Conservation (phyloP, 2,888 invertebrate species). For the Schizotus pectinicornis region DNA sequence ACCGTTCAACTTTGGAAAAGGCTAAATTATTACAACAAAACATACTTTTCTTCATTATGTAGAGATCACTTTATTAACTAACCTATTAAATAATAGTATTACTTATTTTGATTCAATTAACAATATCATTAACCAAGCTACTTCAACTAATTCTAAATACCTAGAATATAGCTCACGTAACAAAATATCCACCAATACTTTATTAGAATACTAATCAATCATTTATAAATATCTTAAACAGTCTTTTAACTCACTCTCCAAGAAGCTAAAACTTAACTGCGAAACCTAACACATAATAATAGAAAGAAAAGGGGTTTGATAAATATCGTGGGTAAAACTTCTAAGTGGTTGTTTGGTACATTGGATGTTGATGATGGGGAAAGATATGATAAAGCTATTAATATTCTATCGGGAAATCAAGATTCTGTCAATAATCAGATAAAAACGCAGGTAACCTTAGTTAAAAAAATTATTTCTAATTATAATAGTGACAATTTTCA, state of each 20-base stretch:
- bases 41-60: too few relatives aligned
- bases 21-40: too few relatives aligned
- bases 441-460: too few relatives aligned
- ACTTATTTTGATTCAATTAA: not conserved
- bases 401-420: not conserved
- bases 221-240: not conserved
- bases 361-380: not conserved
- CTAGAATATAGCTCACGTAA: not conserved
- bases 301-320: not conserved
- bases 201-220: not conserved
- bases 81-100: too few relatives aligned
- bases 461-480: too few relatives aligned
- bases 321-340: not conserved
- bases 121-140: too few relatives aligned
- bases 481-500: too few relatives aligned
- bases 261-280: not conserved
- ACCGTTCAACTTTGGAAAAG: too few relatives aligned
- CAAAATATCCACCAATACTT: not conserved
- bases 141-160: not conserved
- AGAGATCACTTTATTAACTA: not conserved
- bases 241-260: not conserved
- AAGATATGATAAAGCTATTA: not conserved
- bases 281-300: not conserved
- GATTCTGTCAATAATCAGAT: too few relatives aligned
- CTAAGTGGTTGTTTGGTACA: not conserved